Base-by-base conservation (phyloP, 1,140 invertebrate genomes). In the Drosophila ambigua region DNA sequence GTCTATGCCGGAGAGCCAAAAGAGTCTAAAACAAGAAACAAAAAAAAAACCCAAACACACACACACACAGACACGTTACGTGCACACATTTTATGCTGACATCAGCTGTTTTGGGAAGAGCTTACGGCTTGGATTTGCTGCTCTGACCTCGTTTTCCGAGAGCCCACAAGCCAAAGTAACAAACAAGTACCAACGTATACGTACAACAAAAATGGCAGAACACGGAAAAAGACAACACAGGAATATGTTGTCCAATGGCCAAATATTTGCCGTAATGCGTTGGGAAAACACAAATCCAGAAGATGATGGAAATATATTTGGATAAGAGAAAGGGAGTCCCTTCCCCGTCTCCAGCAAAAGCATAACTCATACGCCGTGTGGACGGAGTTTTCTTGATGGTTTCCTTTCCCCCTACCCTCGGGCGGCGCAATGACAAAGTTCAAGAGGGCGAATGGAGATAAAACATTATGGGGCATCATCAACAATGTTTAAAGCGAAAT, bases 251-350 rank as follows among this genome's bases (percentile, higher is more conserved):
- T 76, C 72, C 72, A 65, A 68, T 68, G 72, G 55, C 55, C 73
- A 76, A 76, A 76, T 76, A 76, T 76, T 76, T 76, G 73, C 59
- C 51, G 55, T 75, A 76, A 75, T 76, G 63, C 72, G 72, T 76
- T 61, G 28, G 31, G 57, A 75, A 75, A 4, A 39, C 35, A 75
- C 62, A 75, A 66, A 63, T 69, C 64, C 64, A 51, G 28, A 35
- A 43, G 64, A 69, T 69, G 66, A 58, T 69, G 65, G 52, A 54
- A 69, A 69, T 69, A 69, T 69, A 69, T 69, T 69, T 69, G 64
- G 66, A 39, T 43, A 74, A 60, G 46, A 67, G 16, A 31, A 35
- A 24, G 39, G 28, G 28, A 59, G 20, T 39, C 11, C 35, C 35
- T 3, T 35, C 8, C 31, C 31, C 8, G 63, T 49, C 51, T 49